A percentile compares a stretch with the other conserved stretches of the same genome.
phyloP scores from a whole-genome alignment of 1,140 invertebrate species.

The Lordiphosa stackelbergi region DNA sequence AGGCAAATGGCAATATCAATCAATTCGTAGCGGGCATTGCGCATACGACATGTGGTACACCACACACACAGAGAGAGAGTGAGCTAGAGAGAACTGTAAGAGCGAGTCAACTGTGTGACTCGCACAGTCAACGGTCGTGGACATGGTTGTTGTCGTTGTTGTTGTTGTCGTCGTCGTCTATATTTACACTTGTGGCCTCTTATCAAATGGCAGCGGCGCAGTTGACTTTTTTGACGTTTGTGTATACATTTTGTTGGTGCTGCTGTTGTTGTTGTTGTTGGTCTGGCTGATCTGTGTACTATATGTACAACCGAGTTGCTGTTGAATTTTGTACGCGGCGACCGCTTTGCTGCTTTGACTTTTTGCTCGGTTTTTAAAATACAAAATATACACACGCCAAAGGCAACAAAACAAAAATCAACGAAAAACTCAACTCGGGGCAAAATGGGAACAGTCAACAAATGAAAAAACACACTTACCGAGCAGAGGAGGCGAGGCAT shows the following conservation, averaged over 20 bases:
- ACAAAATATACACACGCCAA: conserved; percentile 22
- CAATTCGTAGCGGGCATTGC: conserved; percentile 55
- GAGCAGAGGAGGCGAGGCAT: background rate
- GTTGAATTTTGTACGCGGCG: conserved; percentile 70
- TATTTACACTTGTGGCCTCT: conserved; percentile 75
- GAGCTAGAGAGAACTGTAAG: conserved; percentile 14
- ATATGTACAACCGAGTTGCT: conserved; percentile 32
- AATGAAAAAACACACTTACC: conserved; percentile 24
- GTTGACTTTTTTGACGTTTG: conserved; percentile 75
- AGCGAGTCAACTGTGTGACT: conserved; percentile 31
- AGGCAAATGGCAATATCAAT: conserved; percentile 64
- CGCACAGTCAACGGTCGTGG: conserved; percentile 65
- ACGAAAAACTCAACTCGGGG: conserved; percentile 13
- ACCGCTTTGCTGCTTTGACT: conserved; percentile 69
- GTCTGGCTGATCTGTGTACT: conserved; percentile 67
- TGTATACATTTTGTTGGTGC: conserved; percentile 50
- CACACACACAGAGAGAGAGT: conserved; percentile 2
- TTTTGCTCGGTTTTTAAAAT: conserved; percentile 63
- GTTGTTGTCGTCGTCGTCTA: conserved; percentile 53
- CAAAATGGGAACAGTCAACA: conserved; percentile 59
- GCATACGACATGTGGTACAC: conserved; percentile 48
- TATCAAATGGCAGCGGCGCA: conserved; percentile 75
- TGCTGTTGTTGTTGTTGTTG: conserved; percentile 32
- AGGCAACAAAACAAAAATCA: conserved; percentile 1
- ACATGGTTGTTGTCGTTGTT: conserved; percentile 53